A percentile compares a stretch with the other conserved stretches of the same genome.
These are phyloP conservation scores for Sinocyclocheilus grahami DNA, from an alignment of 2,113 vertebrate genomes.

Conservation along the genomic window DNA sequence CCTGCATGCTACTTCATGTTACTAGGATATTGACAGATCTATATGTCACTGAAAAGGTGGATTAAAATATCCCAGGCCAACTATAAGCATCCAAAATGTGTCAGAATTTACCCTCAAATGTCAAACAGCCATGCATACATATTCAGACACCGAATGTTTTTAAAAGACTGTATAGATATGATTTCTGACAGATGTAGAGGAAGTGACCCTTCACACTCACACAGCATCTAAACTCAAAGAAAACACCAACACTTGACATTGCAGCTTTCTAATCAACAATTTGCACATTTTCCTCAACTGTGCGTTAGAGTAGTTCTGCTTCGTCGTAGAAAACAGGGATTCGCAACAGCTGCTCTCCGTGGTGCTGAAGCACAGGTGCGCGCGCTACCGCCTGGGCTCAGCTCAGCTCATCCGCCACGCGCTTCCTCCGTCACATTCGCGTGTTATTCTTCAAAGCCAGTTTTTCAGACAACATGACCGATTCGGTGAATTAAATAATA, in stretches of 20 bases:
- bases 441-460: neutral
- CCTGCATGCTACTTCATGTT: neutral
- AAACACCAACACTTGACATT: neutral
- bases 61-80: neutral
- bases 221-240: neutral
- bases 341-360: constrained; percentile 57
- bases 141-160: neutral
- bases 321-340: neutral
- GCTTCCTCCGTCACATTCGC: constrained; percentile 17
- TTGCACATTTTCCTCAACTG: neutral
- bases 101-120: neutral
- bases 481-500: neutral
- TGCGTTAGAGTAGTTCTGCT: neutral
- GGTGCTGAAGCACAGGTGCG: constrained; percentile 59
- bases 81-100: neutral
- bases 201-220: neutral
- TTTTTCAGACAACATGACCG: neutral
- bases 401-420: constrained; percentile 31
- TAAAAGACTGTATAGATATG: neutral
- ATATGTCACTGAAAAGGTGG: constrained; percentile 35
- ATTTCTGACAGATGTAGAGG: neutral
- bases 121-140: neutral
- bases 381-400: neutral
- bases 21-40: neutral
- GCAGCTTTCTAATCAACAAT: neutral